phyloP scores from a whole-genome alignment of 1,140 invertebrate species.

The Drosophila novamexicana region DNA sequence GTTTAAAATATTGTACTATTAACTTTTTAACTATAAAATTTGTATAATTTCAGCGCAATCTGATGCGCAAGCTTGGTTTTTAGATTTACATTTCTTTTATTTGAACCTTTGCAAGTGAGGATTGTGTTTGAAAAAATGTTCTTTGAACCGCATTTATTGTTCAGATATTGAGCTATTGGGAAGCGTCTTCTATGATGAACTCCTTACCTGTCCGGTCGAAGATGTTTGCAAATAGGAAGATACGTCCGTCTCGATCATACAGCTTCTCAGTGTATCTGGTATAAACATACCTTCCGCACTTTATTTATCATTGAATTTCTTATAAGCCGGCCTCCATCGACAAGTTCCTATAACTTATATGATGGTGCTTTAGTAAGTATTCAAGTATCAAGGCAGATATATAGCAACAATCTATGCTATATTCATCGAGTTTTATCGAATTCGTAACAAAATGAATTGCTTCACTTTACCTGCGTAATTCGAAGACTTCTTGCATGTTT shows the following conservation, averaged over 20 bases:
- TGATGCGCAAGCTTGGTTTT: no score
- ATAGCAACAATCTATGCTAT: background rate
- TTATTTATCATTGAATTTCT: slow-evolving; percentile 50
- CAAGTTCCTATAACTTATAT: background rate
- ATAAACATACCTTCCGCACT: slow-evolving; percentile 89
- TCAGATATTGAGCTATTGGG: no score
- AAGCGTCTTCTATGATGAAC: no score
- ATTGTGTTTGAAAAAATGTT: background rate
- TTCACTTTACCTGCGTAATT: no score
- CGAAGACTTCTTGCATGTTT: background rate
- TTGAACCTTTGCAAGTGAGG: background rate
- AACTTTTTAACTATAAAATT: background rate
- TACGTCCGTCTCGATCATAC: slow-evolving; percentile 93
- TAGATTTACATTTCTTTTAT: background rate
- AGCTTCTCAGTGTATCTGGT: slow-evolving; percentile 91
- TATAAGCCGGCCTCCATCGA: slow-evolving; percentile 28
- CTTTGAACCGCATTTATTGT: background rate
- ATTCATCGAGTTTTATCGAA: no score
- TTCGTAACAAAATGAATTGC: no score
- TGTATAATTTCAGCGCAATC: background rate
- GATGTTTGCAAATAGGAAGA: slow-evolving; percentile 92
- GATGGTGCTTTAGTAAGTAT: background rate
- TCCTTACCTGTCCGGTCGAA: slow-evolving; percentile 90
- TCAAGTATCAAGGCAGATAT: background rate
- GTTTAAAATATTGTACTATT: background rate